Conservation (phyloP, 2,888 invertebrate genomes). For the Tortrix viridana region DNA sequence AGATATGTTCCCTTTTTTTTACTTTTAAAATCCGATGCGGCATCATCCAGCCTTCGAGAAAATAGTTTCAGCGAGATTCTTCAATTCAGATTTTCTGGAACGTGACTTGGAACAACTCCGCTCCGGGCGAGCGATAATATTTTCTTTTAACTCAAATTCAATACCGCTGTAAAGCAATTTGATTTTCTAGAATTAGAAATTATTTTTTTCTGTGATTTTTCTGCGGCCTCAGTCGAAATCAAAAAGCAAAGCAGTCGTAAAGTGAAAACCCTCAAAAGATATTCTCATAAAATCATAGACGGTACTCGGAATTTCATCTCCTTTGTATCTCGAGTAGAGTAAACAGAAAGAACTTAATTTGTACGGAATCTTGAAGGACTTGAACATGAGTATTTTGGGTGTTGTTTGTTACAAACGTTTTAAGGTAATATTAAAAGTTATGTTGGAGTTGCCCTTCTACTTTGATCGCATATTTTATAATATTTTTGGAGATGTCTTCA, state of each 20-base stretch:
- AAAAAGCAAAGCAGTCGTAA: constrained; percentile 31
- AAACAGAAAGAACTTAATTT: constrained; percentile 33
- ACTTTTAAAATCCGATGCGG: constrained; percentile 46
- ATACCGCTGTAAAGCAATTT: constrained; percentile 25
- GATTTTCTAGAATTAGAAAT: constrained; percentile 10
- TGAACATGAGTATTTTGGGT: constrained; percentile 21
- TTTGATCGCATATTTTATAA: neutral
- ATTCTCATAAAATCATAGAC: constrained; percentile 34
- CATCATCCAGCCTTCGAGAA: constrained; percentile 36
- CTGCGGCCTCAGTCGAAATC: constrained; percentile 12
- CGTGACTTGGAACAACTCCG: constrained; percentile 31
- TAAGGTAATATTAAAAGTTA: neutral
- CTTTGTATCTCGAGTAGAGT: constrained; percentile 35
- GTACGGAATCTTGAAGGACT: constrained; percentile 23
- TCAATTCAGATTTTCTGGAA: constrained; percentile 34
- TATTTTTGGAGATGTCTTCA: neutral
- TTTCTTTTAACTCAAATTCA: constrained; percentile 23
- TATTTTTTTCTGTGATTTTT: constrained; percentile 17
- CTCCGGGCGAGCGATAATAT: constrained; percentile 20
- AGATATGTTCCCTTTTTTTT: constrained; percentile 51
- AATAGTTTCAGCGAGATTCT: constrained; percentile 32
- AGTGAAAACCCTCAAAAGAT: constrained; percentile 29
- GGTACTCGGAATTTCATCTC: constrained; percentile 28
- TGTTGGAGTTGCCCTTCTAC: neutral
- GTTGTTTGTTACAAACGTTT: constrained; percentile 7